These are phyloP conservation scores for Rhaphigaster nebulosa DNA, from an alignment of 2,888 invertebrate genomes.

Conservation along the genomic window DNA sequence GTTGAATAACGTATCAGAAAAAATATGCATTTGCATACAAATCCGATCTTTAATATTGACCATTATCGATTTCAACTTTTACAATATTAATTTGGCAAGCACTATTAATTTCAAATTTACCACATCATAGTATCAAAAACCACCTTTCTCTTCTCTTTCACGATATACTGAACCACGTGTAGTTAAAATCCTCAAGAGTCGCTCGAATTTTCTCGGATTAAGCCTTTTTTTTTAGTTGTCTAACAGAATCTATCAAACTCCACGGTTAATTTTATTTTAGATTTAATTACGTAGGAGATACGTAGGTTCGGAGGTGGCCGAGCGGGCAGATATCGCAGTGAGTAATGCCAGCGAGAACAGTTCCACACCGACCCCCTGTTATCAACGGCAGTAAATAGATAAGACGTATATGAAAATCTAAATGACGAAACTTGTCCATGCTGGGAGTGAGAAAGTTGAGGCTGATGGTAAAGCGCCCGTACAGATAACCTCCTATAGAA, in stretches of 20 bases:
- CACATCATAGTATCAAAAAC: too few species aligned
- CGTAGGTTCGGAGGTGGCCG: not conserved
- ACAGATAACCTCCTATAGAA: slow-evolving; percentile 35
- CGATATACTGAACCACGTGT: too few species aligned
- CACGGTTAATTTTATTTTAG: not conserved
- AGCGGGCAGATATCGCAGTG: not conserved
- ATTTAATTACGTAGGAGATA: not conserved
- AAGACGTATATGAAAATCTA: slow-evolving; percentile 50
- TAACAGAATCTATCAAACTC: not conserved
- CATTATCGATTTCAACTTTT: too few species aligned
- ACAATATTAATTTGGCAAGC: too few species aligned
- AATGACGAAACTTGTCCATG: slow-evolving; percentile 34
- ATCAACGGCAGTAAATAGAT: slow-evolving; percentile 39
- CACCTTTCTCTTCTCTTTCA: too few species aligned
- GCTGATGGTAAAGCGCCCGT: not conserved
- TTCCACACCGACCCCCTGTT: not conserved
- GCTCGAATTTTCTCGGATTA: too few species aligned
- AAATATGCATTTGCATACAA: too few species aligned
- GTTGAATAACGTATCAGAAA: too few species aligned
- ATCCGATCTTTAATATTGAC: too few species aligned
- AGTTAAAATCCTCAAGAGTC: too few species aligned
- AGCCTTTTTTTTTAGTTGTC: not conserved
- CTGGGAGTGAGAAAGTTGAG: slow-evolving; percentile 11
- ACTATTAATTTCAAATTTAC: too few species aligned
- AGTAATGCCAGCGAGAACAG: not conserved